phyloP scores from a whole-genome alignment of 2,113 vertebrate genomes.

The Lophochroa leadbeateri region DNA sequence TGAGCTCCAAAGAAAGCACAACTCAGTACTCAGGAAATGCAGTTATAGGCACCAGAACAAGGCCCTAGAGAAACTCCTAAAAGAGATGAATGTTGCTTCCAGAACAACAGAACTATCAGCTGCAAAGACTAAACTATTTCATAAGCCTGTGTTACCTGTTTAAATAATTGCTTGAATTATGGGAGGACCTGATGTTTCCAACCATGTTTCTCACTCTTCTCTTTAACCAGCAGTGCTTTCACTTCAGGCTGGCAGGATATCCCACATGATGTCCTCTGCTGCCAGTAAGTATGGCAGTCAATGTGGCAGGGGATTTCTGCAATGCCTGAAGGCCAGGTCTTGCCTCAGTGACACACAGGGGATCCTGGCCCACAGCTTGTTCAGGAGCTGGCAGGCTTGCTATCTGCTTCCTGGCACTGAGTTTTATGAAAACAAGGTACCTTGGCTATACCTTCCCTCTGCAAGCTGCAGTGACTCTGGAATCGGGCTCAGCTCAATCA shows the following conservation, averaged over 20 bases:
- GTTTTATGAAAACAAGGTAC: neutral
- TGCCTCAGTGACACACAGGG: neutral
- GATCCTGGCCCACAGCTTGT: neutral
- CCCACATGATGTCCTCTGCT: neutral
- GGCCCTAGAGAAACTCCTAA: neutral
- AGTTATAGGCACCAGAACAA: neutral
- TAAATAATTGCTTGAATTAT: neutral
- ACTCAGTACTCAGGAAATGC: rapidly evolving
- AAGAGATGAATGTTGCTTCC: neutral
- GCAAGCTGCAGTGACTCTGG: neutral
- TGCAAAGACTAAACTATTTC: neutral
- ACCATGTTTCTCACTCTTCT: neutral
- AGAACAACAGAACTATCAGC: neutral
- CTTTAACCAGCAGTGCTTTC: neutral
- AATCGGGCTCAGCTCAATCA: neutral
- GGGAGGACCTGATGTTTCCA: neutral
- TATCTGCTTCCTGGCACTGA: rapidly evolving
- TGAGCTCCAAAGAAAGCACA: neutral
- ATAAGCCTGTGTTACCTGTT: neutral
- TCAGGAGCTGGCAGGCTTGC: neutral
- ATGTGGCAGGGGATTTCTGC: neutral
- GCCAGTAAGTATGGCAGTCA: neutral
- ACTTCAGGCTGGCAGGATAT: neutral
- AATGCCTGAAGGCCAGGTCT: neutral
- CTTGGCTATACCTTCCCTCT: neutral